Percentiles rank a stretch among this genome's conserved stretches.
These are phyloP conservation scores for Rambutsinella grinnellia DNA, from an alignment of 2,888 invertebrate species.

Conservation along the genomic window DNA sequence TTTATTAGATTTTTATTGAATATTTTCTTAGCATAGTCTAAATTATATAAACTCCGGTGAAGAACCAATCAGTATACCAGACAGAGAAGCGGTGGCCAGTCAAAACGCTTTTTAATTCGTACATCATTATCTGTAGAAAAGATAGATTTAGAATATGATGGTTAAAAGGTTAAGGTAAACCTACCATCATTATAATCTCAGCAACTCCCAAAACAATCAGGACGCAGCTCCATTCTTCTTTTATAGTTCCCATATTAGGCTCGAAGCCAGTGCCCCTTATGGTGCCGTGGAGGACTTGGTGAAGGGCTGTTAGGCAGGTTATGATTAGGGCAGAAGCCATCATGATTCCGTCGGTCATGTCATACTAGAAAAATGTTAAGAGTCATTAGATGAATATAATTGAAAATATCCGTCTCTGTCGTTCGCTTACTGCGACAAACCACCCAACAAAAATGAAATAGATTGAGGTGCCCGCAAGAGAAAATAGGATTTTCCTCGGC, in stretches of 20 bases:
- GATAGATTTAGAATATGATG: neutral
- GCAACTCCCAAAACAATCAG: neutral
- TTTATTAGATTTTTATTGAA: too few species aligned
- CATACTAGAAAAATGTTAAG: constrained; percentile 18
- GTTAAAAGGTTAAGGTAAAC: neutral
- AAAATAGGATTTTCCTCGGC: constrained; percentile 1
- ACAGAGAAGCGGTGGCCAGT: constrained; percentile 14
- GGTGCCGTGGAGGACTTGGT: neutral
- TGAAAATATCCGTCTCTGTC: neutral
- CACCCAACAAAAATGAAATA: constrained; percentile 23
- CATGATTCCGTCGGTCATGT: constrained; percentile 34
- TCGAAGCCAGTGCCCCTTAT: neutral
- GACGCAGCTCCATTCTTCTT: neutral
- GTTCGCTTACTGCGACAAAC: constrained; percentile 22
- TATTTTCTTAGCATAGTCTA: neutral
- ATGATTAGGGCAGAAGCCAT: constrained; percentile 10
- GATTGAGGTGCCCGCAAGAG: neutral
- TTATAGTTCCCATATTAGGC: neutral
- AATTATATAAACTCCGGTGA: constrained; percentile 28
- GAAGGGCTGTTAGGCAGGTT: constrained; percentile 1
- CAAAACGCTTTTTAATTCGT: constrained; percentile 26
- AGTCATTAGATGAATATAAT: neutral
- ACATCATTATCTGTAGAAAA: constrained; percentile 21
- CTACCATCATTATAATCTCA: neutral
- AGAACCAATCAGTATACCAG: constrained; percentile 13